These are phyloP conservation scores for Ageneiosus marmoratus DNA, from an alignment of 2,113 vertebrate species.

Conservation along the genomic window DNA sequence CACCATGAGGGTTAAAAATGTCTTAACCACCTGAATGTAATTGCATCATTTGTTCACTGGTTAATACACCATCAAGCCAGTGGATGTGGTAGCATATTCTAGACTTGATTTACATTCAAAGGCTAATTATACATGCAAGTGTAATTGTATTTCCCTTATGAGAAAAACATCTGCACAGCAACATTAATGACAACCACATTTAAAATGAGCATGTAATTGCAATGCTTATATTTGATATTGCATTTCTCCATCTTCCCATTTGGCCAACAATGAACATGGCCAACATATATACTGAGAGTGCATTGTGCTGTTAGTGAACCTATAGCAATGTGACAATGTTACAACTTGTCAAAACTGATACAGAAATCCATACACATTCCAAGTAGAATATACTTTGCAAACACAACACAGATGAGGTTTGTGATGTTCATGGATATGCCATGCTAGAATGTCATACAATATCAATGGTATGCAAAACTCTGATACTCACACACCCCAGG, in stretches of 20 bases:
- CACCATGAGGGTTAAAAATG: not conserved
- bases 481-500: slow-evolving; percentile 32
- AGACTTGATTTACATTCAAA: not conserved
- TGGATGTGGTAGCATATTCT: not conserved
- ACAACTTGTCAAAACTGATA: not conserved
- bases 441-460: slow-evolving; percentile 35
- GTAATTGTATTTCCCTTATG: not conserved
- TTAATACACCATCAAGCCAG: not conserved
- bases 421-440: slow-evolving; percentile 45
- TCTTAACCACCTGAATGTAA: not conserved
- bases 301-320: no score
- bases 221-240: not conserved
- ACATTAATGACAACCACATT: not conserved
- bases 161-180: not conserved
- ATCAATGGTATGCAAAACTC: not conserved
- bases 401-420: slow-evolving; percentile 24
- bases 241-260: no score
- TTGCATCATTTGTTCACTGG: not conserved
- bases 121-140: not conserved
- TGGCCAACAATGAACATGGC: no score
- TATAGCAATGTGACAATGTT: not conserved
- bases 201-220: not conserved
- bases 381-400: slow-evolving; percentile 9
- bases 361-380: not conserved
- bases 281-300: not conserved